These are phyloP conservation scores for Acinonyx jubatus DNA, from an alignment of 2,113 vertebrate species.

Conservation along the genomic window DNA sequence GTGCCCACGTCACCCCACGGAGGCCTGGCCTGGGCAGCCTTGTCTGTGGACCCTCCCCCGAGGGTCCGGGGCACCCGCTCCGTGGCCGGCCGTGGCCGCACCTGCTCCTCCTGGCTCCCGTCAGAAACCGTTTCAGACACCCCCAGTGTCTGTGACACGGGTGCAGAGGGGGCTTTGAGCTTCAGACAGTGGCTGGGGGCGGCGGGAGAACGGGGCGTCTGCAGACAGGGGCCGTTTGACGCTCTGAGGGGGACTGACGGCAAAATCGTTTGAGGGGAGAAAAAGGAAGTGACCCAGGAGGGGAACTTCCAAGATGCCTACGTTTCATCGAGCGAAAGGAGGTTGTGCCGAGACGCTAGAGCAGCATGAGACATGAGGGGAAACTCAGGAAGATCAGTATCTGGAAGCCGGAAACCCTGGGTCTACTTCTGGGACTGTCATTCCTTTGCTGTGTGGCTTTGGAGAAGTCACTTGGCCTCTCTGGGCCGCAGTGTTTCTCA, in stretches of 20 bases:
- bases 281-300: not conserved
- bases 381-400: not conserved
- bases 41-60: not conserved
- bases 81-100: not conserved
- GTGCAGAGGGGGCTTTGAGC: not conserved
- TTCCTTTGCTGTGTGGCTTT: slow-evolving; percentile 10
- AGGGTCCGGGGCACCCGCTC: not conserved
- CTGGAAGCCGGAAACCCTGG: not conserved
- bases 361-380: not conserved
- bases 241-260: not conserved
- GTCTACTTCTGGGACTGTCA: not conserved
- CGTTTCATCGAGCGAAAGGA: not conserved
- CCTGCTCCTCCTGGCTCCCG: not conserved
- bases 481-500: not conserved
- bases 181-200: too few species aligned
- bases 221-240: not conserved
- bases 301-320: not conserved
- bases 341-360: not conserved
- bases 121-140: not conserved
- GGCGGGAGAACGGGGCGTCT: not conserved
- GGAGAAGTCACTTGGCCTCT: not conserved
- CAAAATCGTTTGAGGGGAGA: not conserved
- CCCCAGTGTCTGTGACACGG: not conserved
- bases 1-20: not conserved
- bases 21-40: not conserved